Percentiles rank a stretch among this genome's conserved stretches.
These are phyloP conservation scores for Aphelenchoides besseyi DNA, from an alignment of 1,140 invertebrate genomes.

Conservation along the genomic window DNA sequence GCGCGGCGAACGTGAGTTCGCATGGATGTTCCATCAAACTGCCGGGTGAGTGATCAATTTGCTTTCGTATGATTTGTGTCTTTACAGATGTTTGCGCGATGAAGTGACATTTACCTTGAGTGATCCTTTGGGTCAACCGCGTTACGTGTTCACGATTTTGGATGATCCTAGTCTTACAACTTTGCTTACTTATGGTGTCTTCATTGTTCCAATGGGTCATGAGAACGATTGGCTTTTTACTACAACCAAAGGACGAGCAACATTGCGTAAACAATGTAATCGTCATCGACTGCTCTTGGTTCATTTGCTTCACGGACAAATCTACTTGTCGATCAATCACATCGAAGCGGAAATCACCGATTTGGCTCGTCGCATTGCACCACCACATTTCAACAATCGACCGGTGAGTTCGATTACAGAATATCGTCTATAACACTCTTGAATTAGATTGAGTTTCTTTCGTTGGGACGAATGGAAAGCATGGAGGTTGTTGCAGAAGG, in stretches of 20 bases:
- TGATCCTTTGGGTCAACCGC: constrained; percentile 27
- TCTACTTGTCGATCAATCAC: constrained; percentile 19
- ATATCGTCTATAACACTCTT: constrained; percentile 12
- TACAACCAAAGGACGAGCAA: constrained; percentile 48
- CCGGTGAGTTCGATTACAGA: background rate
- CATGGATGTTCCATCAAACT: constrained; percentile 20
- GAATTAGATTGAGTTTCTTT: constrained; percentile 52
- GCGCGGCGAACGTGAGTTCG: constrained; percentile 17
- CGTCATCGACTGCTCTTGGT: constrained; percentile 44
- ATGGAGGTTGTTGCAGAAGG: constrained; percentile 40
- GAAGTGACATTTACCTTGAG: constrained; percentile 42
- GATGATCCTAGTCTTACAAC: constrained; percentile 38
- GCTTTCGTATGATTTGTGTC: background rate
- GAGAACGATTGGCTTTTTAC: constrained; percentile 55
- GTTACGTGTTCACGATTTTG: constrained; percentile 45
- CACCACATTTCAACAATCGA: constrained; percentile 8
- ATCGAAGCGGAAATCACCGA: constrained; percentile 18
- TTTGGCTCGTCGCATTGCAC: background rate
- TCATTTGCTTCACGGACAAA: constrained; percentile 13
- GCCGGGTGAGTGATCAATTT: constrained; percentile 9
- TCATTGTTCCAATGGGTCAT: constrained; percentile 53
- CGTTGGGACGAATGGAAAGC: constrained; percentile 45
- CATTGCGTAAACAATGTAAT: constrained; percentile 43
- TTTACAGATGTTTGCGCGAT: constrained; percentile 37
- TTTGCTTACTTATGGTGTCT: constrained; percentile 42